Base-by-base conservation (phyloP, 1,140 invertebrate species). In the Apolygus lucorum region DNA sequence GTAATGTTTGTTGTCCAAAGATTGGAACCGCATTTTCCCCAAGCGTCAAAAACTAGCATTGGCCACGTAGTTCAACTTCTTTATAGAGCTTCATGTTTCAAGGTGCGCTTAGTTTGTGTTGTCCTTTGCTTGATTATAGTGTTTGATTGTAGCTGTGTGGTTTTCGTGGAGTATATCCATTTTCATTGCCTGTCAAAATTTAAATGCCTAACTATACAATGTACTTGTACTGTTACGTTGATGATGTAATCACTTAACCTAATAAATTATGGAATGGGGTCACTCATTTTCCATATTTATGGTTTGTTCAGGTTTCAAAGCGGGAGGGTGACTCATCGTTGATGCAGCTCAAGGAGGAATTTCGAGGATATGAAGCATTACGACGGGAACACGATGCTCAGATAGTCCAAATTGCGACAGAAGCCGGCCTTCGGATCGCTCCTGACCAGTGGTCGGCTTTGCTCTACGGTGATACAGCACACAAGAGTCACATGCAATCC, bases 1-100 rank as follows among this genome's bases (percentile, higher is more conserved):
- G 96, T 99, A 52, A 93, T 99, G 90, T 99, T 98, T 85, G 95
- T 99, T 52, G 96, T 99, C 49, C 95, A 99, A 81, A 85, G 94
- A 76, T 81, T 99, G 68, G 91, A 95, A 78, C 89, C 92, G 42
- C 92, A 96, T 78, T 99, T 97, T 82, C 93, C 96, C 2, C 96
- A 98, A 83, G 94, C 96, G 59, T 98, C 95, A 2, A 99, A 99
- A 83, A 99, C 96, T 4, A 96, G 93, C 76, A 97, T 99, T 76
- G 97, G 97, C 1, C 97, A 99, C 82, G 96, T 99, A 29, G 96
- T 99, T 24, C 97, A 99, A 79, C 84, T 99, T 17, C 82, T 99
- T 0, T 99, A 99, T 77, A 85, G 97, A 74, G 96, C 96, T 52
- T 97, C 94, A 68, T 99, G 96, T 83, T 99, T 99, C 78, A 97